These are phyloP conservation scores for Eolophus roseicapilla DNA, from an alignment of 2,113 vertebrate species.

Conservation along the genomic window DNA sequence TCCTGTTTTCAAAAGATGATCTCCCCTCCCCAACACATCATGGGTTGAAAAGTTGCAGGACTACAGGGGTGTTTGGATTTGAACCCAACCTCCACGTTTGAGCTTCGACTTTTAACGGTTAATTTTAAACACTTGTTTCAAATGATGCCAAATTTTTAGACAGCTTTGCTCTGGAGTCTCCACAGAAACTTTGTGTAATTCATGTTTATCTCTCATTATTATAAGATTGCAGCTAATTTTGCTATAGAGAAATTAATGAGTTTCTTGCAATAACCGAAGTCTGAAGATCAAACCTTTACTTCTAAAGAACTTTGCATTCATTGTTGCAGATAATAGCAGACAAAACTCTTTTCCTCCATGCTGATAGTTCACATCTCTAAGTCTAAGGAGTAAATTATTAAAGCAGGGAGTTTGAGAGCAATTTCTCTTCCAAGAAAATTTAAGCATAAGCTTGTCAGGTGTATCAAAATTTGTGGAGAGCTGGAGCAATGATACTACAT, in stretches of 20 bases:
- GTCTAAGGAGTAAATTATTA: not conserved
- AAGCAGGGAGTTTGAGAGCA: not conserved
- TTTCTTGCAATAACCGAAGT: conserved; percentile 26
- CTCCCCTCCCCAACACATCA: not conserved
- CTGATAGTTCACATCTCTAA: not conserved
- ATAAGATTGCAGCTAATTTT: not conserved
- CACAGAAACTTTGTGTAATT: not conserved
- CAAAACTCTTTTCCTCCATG: not conserved
- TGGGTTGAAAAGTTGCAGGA: not conserved
- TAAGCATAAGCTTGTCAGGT: not conserved
- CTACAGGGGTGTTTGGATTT: not conserved
- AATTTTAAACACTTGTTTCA: not conserved
- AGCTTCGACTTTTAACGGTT: not conserved
- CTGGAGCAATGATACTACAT: not conserved
- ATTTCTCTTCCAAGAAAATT: not conserved
- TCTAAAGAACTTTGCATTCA: conserved; percentile 6
- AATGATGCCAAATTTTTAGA: not conserved
- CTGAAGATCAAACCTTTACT: not conserved
- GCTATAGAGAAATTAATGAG: not conserved
- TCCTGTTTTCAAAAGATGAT: not conserved
- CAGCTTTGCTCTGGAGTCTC: not conserved
- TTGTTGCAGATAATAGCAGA: not conserved
- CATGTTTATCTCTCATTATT: not conserved
- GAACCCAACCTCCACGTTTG: not conserved
- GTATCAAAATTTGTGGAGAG: not conserved